Conservation (phyloP, 2,797 vertebrate genomes). For the Moxostoma hubbsi region DNA sequence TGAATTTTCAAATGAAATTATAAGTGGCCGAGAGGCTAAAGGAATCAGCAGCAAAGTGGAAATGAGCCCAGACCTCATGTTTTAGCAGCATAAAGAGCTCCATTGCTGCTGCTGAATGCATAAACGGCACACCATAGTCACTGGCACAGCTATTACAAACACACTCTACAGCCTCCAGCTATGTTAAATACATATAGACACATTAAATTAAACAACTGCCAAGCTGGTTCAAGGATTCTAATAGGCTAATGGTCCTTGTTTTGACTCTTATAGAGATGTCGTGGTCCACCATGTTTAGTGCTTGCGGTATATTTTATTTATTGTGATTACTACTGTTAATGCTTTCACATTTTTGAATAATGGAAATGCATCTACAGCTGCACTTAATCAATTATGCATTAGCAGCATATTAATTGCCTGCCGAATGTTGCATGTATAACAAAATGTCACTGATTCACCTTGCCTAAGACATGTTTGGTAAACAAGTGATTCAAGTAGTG, state of each 20-base stretch:
- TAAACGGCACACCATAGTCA: conserved; percentile 39
- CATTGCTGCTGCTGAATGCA: conserved; percentile 43
- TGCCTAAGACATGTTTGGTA: too few relatives aligned
- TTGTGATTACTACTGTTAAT: conserved; percentile 27
- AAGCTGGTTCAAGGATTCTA: conserved; percentile 11
- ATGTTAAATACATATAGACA: conserved; percentile 31
- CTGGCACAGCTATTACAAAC: conserved; percentile 36
- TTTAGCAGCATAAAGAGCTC: conserved; percentile 52
- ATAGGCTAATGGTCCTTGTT: conserved; percentile 30
- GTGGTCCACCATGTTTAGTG: conserved; percentile 10
- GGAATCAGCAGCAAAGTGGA: conserved; percentile 22
- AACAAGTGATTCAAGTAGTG: too few relatives aligned
- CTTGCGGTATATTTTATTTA: conserved; percentile 19
- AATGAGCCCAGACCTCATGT: conserved; percentile 26
- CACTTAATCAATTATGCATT: conserved; percentile 89
- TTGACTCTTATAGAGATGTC: conserved; percentile 2
- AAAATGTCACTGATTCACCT: conserved; percentile 67
- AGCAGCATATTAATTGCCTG: conserved; percentile 85
- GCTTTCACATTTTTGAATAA: conserved; percentile 87
- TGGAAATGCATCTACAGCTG: conserved; percentile 82
- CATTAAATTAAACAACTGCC: conserved; percentile 29
- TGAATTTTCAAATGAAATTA: conserved; percentile 52
- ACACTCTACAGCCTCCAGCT: conserved; percentile 34
- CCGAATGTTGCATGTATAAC: conserved; percentile 85
- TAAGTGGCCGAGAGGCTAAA: conserved; percentile 12